Evolutionary conservation across 2,888 invertebrate species (phyloP), one percentile per base, ranked within the genome.

Genomic region (Nipponacmea schrenckii): DNA sequence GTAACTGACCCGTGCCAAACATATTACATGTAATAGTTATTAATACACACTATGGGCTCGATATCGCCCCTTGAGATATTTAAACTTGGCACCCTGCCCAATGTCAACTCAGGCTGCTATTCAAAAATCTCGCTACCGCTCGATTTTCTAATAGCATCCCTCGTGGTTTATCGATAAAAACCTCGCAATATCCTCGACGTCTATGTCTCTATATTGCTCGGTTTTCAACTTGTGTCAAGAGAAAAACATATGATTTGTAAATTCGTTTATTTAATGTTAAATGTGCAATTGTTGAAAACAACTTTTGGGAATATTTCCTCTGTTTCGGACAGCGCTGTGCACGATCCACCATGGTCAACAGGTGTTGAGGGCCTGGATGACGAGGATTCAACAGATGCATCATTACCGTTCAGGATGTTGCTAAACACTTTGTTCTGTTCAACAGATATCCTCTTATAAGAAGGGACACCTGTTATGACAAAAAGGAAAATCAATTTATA

Each of bases 401-500:
- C n/a, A n/a, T n/a, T n/a, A n/a, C n/a, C n/a, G n/a, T n/a, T n/a
- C n/a, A n/a, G n/a, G n/a, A n/a, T n/a, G n/a, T n/a, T n/a, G n/a
- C n/a, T n/a, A n/a, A n/a, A n/a, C 48, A 46, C 48, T 48, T 48
- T 48, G 48, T 48, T 3, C 48, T 48, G 48, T 48, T 48, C 48
- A 48, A 48, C 14, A 48, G 48, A 48, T 48, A 48, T 48, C 48
- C 48, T 48, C 48, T 48, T 48, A 48, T 48, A 48, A 48, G 48
- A 48, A 48, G 15, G 48, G 48, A 48, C 48, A 48, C 48, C 48
- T 48, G 48, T 48, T 48, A 17, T 48, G 48, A 48, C 48, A 48
- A 48, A 48, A 48, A 48, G 48, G n/a, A 48, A 48, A 48, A 48
- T 48, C 48, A 48, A 48, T 48, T 48, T 48, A 48, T 48, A 48